Conservation (phyloP, 2,797 vertebrate genomes). For the Allobates femoralis region DNA sequence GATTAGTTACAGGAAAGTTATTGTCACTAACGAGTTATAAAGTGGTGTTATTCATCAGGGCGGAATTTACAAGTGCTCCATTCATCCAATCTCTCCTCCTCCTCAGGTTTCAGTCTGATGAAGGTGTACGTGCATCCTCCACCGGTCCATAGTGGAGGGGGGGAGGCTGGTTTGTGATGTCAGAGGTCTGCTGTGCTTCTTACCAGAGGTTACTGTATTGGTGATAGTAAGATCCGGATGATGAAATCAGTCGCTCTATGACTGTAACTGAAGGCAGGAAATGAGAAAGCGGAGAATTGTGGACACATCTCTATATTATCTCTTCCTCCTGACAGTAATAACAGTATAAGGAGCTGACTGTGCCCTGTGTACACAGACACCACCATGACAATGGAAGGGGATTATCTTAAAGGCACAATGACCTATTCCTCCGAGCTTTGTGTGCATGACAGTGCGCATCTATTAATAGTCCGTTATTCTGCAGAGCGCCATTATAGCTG, state of each 20-base stretch:
- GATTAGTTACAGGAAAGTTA: neutral
- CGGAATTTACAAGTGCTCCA: neutral
- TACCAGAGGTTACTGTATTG: neutral
- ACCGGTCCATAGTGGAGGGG: no score
- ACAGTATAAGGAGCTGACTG: neutral
- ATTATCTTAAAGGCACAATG: neutral
- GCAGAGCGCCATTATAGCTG: no score
- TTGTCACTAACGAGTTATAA: neutral
- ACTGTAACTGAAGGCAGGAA: conserved; percentile 31
- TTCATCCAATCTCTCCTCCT: no score
- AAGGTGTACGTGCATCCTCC: no score
- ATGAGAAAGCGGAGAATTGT: conserved; percentile 1
- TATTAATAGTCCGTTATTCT: neutral
- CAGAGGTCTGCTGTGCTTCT: no score
- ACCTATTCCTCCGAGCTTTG: neutral
- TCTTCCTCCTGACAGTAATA: conserved; percentile 5
- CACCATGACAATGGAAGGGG: neutral
- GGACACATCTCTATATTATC: neutral
- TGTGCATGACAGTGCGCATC: neutral
- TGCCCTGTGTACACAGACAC: neutral
- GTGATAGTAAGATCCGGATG: neutral
- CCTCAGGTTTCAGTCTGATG: no score
- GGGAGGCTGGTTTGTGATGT: no score
- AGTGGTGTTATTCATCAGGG: neutral
- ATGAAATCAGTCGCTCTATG: conserved; percentile 19